phyloP scores from a whole-genome alignment of 2,888 invertebrate species.

The Sipha maydis region DNA sequence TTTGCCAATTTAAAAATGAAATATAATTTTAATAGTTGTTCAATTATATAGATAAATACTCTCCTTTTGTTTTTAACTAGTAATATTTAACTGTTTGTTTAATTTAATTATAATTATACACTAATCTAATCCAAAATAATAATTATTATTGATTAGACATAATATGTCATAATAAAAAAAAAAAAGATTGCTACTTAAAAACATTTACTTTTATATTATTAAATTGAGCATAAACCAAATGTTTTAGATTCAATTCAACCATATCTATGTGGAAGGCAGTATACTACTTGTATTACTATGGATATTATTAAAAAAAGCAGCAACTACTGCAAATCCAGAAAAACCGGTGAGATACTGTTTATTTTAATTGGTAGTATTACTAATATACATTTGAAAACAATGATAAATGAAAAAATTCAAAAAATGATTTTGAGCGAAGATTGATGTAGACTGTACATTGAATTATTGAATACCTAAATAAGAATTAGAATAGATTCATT shows the following conservation, averaged over 20 bases:
- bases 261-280: constrained; percentile 48
- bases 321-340: background rate
- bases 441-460: background rate
- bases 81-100: background rate
- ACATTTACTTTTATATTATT: background rate
- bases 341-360: background rate
- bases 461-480: background rate
- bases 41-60: background rate
- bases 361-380: background rate
- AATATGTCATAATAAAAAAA: too few relatives aligned
- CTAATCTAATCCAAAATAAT: too few relatives aligned
- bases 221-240: background rate
- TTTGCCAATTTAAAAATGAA: background rate
- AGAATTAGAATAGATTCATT: too few relatives aligned
- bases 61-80: background rate
- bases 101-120: background rate
- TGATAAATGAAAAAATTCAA: background rate
- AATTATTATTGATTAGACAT: too few relatives aligned
- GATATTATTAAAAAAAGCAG: constrained; percentile 41
- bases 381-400: background rate
- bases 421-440: background rate
- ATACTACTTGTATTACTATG: constrained; percentile 43
- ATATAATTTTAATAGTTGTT: background rate
- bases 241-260: constrained; percentile 32
- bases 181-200: background rate